Conservation (phyloP, 2,888 invertebrate species). For the Drosophila antonietae region DNA sequence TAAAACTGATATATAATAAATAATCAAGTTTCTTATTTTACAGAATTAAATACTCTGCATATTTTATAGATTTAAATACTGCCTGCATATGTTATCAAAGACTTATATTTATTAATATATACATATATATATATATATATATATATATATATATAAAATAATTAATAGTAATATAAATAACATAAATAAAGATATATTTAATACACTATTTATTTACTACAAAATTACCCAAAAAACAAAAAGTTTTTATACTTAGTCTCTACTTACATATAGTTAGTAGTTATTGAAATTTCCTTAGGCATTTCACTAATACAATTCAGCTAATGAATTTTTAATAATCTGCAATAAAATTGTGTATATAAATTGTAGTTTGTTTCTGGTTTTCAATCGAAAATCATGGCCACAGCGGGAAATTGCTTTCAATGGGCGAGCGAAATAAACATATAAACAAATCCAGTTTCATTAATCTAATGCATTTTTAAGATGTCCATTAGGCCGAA, state of each 20-base stretch:
- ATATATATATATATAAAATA: no score
- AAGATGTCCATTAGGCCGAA: conserved; percentile 55
- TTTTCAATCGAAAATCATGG: conserved; percentile 14
- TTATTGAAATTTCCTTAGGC: neutral
- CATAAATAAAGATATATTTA: no score
- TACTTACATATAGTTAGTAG: neutral
- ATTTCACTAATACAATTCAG: neutral
- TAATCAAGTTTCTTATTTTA: no score
- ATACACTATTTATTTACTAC: no score
- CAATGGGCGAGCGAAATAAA: neutral
- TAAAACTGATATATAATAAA: no score
- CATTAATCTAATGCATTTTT: conserved; percentile 68
- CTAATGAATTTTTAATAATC: conserved; percentile 2
- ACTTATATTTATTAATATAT: no score
- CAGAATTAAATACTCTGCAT: no score
- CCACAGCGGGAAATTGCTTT: neutral
- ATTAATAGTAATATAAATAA: no score
- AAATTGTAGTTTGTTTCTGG: conserved; percentile 3
- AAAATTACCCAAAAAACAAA: no score
- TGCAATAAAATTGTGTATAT: neutral
- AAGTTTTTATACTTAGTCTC: neutral
- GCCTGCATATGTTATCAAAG: no score
- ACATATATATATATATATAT: no score
- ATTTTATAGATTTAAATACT: no score
- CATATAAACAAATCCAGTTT: conserved; percentile 52